Evolutionary conservation across 2,113 vertebrate genomes (phyloP).

Genomic region (Epinephelus fuscoguttatus): DNA sequence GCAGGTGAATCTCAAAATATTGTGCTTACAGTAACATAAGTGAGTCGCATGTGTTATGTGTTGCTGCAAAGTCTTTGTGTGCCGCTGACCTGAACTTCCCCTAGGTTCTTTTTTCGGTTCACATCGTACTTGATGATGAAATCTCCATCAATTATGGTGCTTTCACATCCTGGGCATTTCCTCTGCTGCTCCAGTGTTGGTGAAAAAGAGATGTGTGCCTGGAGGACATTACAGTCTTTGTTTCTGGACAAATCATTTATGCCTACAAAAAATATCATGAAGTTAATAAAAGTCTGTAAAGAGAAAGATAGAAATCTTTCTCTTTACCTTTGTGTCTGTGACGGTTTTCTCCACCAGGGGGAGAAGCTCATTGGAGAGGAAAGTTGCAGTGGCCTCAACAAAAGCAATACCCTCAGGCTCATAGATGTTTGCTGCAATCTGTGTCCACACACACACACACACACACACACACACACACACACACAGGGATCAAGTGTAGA

Average conservation of each 20-base stretch:
- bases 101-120: conserved; percentile 79
- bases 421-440: conserved; percentile 91
- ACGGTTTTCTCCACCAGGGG: conserved; percentile 88
- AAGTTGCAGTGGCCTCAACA: conserved; percentile 87
- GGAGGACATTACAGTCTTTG: fast-evolving
- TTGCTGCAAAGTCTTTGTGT: neutral
- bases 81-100: conserved; percentile 87
- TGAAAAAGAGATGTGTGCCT: conserved; percentile 81
- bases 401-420: conserved; percentile 91
- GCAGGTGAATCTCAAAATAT: neutral
- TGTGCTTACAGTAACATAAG: neutral
- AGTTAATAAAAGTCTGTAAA: neutral
- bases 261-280: neutral
- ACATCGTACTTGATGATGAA: conserved; percentile 91
- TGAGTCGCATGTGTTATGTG: neutral
- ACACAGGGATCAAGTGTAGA: neutral
- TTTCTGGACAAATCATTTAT: neutral
- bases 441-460: conserved; percentile 55
- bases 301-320: neutral
- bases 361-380: conserved; percentile 88
- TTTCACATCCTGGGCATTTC: conserved; percentile 84
- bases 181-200: conserved; percentile 88
- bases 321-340: conserved; percentile 86
- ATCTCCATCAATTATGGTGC: conserved; percentile 87
- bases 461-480: conserved; percentile 31